Conservation (phyloP, 64 coral and sea anemone genomes). For the Montipora sp. region DNA sequence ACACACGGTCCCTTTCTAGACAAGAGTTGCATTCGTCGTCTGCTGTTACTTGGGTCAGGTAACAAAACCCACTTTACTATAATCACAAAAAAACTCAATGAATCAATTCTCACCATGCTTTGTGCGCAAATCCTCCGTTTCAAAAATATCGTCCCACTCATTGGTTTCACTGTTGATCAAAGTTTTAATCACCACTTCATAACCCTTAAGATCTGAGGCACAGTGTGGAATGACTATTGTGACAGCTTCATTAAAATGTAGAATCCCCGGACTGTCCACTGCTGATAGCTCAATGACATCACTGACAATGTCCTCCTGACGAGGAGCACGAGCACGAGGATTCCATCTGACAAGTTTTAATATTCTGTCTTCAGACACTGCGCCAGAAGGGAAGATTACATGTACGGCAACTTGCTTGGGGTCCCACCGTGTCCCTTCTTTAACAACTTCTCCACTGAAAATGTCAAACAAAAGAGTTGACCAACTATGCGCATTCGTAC, state of each 20-base stretch:
- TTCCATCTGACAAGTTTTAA: background rate
- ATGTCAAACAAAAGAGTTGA: background rate
- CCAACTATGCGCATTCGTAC: too few species aligned
- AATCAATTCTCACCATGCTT: background rate
- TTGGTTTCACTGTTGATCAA: background rate
- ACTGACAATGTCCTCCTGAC: constrained; percentile 12
- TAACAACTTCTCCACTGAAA: background rate
- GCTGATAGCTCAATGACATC: background rate
- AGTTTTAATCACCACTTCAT: constrained; percentile 3
- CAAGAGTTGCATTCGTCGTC: too few species aligned
- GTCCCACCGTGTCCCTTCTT: background rate
- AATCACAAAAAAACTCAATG: background rate
- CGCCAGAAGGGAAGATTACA: background rate
- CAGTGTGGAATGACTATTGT: constrained; percentile 8
- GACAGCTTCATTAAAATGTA: constrained; percentile 8
- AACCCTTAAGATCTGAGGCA: constrained; percentile 2
- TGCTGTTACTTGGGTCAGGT: too few species aligned
- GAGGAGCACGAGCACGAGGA: background rate
- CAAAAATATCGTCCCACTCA: background rate
- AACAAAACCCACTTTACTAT: too few species aligned
- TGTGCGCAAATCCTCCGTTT: background rate
- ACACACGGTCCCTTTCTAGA: too few species aligned
- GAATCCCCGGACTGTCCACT: background rate
- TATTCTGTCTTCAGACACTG: background rate
- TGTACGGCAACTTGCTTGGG: background rate